These are phyloP conservation scores for Leptodactylus fallax DNA, from an alignment of 2,797 vertebrate species.

Conservation along the genomic window DNA sequence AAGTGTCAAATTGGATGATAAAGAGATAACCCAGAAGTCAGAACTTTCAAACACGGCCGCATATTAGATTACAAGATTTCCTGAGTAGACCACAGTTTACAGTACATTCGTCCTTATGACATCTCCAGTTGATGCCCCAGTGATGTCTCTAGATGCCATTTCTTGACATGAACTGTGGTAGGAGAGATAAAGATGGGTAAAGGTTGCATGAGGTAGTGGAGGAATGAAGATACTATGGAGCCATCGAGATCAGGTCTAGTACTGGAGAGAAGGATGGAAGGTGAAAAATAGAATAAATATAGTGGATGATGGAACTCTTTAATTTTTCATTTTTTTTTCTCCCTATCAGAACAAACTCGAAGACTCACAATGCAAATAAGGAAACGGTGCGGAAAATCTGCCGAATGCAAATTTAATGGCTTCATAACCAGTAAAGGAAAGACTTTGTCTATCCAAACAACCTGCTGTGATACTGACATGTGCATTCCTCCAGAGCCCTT, in stretches of 20 bases:
- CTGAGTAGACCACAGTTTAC: no score
- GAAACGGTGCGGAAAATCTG: constrained; percentile 11
- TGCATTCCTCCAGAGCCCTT: background rate
- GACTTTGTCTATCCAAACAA: background rate
- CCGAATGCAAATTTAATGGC: constrained; percentile 24
- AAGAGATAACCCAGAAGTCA: no score
- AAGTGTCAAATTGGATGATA: background rate
- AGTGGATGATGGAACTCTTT: background rate
- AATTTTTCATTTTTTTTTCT: background rate
- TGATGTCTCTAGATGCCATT: no score
- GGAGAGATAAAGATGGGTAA: background rate
- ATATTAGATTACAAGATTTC: no score
- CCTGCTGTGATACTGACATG: constrained; percentile 28
- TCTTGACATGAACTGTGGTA: no score
- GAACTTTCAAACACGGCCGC: no score
- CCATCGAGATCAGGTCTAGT: background rate
- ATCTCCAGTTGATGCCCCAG: no score
- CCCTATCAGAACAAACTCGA: background rate
- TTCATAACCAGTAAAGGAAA: background rate
- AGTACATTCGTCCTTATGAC: no score
- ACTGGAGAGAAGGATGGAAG: background rate
- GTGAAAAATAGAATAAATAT: background rate
- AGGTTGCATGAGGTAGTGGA: background rate
- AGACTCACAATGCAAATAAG: background rate
- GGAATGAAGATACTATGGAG: background rate